Evolutionary conservation across 2,888 invertebrate genomes (phyloP), one percentile per base, ranked within the genome.

Genomic region (Pasiphila rectangulata): DNA sequence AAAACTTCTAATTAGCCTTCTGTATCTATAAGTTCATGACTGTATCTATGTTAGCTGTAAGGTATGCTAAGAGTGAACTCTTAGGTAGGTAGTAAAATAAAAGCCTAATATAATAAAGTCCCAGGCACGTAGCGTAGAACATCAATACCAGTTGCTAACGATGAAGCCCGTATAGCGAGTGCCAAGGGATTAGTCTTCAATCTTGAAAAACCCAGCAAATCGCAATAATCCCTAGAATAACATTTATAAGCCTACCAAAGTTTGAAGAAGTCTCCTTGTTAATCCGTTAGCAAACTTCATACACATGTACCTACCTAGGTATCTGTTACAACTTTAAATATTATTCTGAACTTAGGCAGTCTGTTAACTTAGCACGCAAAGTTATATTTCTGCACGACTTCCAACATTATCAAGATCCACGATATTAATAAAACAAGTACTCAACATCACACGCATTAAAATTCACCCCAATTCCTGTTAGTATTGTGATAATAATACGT

Each of bases 401-500:
- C 15, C 2, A 6, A 15, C 16, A n/a, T 4, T 16, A 30, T 16
- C 30, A 30, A 30, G 16, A 30, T 16, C 30, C 19, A 10, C 10
- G 7, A 23, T 16, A 37, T 29, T 38, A 48, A 46, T 54, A 54
- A 58, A 56, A 52, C 54, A 53, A 42, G 47, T 52, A 62, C 61
- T 63, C 60, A 56, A 68, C 64, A 58, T 60, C 54, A 45, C 32
- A 32, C 56, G 48, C 72, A 74, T 76, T 75, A 71, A 76, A 71
- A 78, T 76, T 72, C 79, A 74, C 79, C 78, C 79, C 63, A 36
- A 68, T 59, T 67, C 68, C 57, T 53, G 44, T 46, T n/a, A n/a
- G n/a, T n/a, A n/a, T 76, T 79, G 81, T 79, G 64, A 69, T 72
- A 73, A 75, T 73, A 72, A 67, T 64, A 70, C 48, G 69, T 68